Evolutionary conservation across 1,140 invertebrate genomes (phyloP).

Genomic region (Scaptomyza pallida): DNA sequence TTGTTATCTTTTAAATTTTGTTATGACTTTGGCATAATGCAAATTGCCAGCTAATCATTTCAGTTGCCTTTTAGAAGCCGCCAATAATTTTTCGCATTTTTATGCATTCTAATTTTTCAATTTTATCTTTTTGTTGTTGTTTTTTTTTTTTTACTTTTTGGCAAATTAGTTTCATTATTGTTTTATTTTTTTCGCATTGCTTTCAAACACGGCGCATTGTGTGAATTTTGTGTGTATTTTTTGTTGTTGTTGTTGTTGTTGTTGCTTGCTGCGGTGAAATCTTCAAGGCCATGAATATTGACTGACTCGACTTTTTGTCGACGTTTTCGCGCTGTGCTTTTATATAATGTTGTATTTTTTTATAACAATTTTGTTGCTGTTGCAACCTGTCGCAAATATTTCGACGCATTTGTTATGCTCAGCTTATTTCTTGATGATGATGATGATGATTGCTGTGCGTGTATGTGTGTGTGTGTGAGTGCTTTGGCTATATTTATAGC

Average conservation of each 20-base stretch:
- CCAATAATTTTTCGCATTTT: constrained; percentile 39
- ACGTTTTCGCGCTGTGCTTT: constrained; percentile 60
- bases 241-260: constrained; percentile 28
- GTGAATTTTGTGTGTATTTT: constrained; percentile 54
- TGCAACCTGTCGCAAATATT: constrained; percentile 81
- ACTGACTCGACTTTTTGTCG: constrained; percentile 67
- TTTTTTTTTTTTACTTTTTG: constrained; percentile 35
- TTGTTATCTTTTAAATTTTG: constrained; percentile 43
- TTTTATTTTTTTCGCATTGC: constrained; percentile 30
- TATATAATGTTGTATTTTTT: constrained; percentile 74
- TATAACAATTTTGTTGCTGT: constrained; percentile 55
- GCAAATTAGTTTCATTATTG: constrained; percentile 78
- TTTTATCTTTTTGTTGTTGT: constrained; percentile 9
- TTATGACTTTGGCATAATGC: constrained; percentile 40
- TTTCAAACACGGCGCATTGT: constrained; percentile 49
- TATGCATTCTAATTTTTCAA: constrained; percentile 53
- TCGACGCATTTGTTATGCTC: constrained; percentile 82
- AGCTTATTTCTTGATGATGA: constrained; percentile 76
- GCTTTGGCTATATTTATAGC: constrained; percentile 64
- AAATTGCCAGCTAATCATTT: constrained; percentile 43
- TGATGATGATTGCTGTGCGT: constrained; percentile 59
- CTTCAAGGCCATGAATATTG: constrained; percentile 76
- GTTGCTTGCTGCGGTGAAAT: constrained; percentile 64
- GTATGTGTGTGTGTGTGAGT: constrained; percentile 28
- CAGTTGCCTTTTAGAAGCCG: constrained; percentile 3